Conservation (phyloP, 2,113 vertebrate genomes). For the Dunckerocampus dactyliophorus region DNA sequence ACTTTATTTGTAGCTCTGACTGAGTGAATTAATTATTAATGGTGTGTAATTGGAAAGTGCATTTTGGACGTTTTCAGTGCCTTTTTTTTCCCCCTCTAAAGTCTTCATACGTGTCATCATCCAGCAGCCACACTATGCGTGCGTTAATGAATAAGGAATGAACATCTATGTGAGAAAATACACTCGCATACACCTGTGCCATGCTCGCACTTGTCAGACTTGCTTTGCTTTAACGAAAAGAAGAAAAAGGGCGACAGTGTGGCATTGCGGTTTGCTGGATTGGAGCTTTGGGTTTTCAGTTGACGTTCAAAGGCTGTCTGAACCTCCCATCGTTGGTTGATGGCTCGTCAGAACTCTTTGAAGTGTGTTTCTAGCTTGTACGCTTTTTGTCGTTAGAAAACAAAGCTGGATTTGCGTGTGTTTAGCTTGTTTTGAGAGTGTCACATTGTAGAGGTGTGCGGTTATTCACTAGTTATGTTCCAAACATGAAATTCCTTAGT, state of each 20-base stretch:
- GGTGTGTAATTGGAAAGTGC: constrained; percentile 38
- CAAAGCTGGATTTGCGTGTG: too few species aligned
- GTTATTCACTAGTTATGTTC: constrained; percentile 2
- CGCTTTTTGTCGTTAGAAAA: background rate
- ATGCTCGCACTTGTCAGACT: constrained; percentile 21
- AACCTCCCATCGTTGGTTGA: constrained; percentile 29
- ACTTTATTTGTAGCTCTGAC: constrained; percentile 33
- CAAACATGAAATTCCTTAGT: background rate
- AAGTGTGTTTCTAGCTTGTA: background rate
- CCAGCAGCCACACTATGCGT: constrained; percentile 9
- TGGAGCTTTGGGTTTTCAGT: constrained; percentile 38
- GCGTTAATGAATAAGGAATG: constrained; percentile 43
- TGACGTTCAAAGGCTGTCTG: constrained; percentile 54
- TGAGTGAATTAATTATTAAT: constrained; percentile 46
- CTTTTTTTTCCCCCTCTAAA: constrained; percentile 14
- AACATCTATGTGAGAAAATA: constrained; percentile 16
- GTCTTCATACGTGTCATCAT: constrained; percentile 31
- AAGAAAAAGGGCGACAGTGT: constrained; percentile 5
- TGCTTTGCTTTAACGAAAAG: constrained; percentile 12
- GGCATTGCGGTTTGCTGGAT: constrained; percentile 1
- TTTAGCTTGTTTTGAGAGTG: constrained; percentile 11
- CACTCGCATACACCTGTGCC: constrained; percentile 10
- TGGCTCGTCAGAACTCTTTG: constrained; percentile 23
- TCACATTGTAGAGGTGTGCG: constrained; percentile 19
- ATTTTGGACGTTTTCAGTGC: constrained; percentile 24